Base-by-base conservation (phyloP, 2,113 vertebrate genomes). In the Pyrgilauda ruficollis region DNA sequence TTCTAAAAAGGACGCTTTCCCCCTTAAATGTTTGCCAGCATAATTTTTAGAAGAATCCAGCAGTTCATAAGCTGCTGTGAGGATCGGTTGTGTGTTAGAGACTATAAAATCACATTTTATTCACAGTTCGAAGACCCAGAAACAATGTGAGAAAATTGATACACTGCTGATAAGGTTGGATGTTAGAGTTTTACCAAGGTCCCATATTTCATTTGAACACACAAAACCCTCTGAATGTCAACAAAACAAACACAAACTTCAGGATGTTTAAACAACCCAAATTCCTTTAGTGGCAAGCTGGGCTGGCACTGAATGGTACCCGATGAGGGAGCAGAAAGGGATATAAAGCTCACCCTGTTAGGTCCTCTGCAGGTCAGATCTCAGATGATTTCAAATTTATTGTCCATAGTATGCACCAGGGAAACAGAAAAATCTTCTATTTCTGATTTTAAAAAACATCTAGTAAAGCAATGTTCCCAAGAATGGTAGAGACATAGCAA, bases 1-100 rank as follows among this genome's bases (percentile, higher is more conserved):
- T 95, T 21, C 93, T 95, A 77, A 94, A 93, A 97, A 95, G 56
- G 80, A 62, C 72, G 87, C 37, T 72, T 90, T 92, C 43, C 62
- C 67, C 41, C 15, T 87, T 87, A 67, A 94, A 55, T 94, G 92
- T 88, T 97, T 96, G 80, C 79, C 53, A 82, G 84, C 82, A 70
- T 86, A 74, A 75, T 84, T 82, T 78, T 82, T 85, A 37, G 88
- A 96, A 94, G 64, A 69, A 80, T 94, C 41, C 37, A 90, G 63
- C 61, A 84, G 61, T 87, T 84, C 31, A 21, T 76, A 90, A 80
- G 27, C 53, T 91, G 47, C 63, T 68, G 18, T 39, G 39, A 59
- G 33, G 23, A 24, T 88, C 46, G n/a, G 10, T 22, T 85, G 3
- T 83, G 28, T 83, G 31, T 68, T 43, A 70, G 58, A 75, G 67